Evolutionary conservation across 2,888 invertebrate genomes (phyloP).

Genomic region (Ceraclea dissimilis): DNA sequence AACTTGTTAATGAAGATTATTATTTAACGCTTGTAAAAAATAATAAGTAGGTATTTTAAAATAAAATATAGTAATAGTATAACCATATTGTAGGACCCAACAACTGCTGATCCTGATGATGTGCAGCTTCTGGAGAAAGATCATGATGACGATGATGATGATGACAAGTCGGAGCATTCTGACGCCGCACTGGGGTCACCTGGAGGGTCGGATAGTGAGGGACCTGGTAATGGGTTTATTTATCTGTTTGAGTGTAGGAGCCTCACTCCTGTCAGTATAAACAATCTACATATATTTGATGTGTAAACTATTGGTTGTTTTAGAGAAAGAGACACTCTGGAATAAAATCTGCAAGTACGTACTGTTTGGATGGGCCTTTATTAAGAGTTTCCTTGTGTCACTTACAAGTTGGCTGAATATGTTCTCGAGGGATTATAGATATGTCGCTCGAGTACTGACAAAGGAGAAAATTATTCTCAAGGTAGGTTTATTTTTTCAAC

Average conservation of each 20-base stretch:
- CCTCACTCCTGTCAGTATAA: not conserved
- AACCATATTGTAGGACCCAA: too few relatives aligned
- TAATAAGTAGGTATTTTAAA: too few relatives aligned
- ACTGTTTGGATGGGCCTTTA: slow-evolving; percentile 59
- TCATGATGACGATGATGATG: slow-evolving; percentile 18
- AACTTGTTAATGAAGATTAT: too few relatives aligned
- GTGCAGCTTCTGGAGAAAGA: slow-evolving; percentile 13
- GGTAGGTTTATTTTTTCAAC: too few relatives aligned
- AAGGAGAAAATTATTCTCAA: slow-evolving; percentile 84
- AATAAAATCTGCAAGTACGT: slow-evolving; percentile 38
- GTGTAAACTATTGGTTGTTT: too few relatives aligned
- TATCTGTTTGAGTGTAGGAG: slow-evolving; percentile 10
- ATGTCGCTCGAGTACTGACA: slow-evolving; percentile 81
- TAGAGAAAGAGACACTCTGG: slow-evolving; percentile 38
- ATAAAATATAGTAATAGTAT: too few relatives aligned
- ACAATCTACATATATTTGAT: too few relatives aligned
- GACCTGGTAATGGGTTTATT: slow-evolving; percentile 13
- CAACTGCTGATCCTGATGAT: slow-evolving; percentile 2
- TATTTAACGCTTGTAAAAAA: too few relatives aligned
- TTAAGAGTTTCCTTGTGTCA: slow-evolving; percentile 73
- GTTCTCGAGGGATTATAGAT: slow-evolving; percentile 89
- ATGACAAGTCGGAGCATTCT: slow-evolving; percentile 19
- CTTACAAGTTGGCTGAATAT: slow-evolving; percentile 75
- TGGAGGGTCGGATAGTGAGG: slow-evolving; percentile 21
- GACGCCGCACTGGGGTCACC: slow-evolving; percentile 21